Conservation (phyloP, 2,797 vertebrate genomes). For the Malacoraja senta region DNA sequence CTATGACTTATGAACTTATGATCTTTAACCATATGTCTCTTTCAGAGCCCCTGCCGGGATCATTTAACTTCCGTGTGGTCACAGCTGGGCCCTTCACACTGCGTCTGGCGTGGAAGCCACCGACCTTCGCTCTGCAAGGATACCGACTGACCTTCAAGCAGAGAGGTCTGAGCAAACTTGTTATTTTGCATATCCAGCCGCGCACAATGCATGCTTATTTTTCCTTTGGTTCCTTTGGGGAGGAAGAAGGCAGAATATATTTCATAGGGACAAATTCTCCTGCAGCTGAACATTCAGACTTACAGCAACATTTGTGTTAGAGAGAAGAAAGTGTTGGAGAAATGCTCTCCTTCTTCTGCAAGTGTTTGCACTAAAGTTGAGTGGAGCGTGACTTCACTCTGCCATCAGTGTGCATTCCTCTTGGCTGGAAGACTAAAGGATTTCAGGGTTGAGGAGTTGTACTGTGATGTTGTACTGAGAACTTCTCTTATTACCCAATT, state of each 20-base stretch:
- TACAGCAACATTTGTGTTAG: not conserved
- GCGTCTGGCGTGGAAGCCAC: conserved; percentile 65
- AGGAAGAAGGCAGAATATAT: not conserved
- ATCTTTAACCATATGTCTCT: conserved; percentile 11
- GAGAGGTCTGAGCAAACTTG: conserved; percentile 56
- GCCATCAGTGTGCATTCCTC: too few species aligned
- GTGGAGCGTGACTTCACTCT: not conserved
- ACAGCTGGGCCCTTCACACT: conserved; percentile 67
- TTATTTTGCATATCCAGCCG: not conserved
- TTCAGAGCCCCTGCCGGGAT: conserved; percentile 59
- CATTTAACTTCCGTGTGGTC: conserved; percentile 62
- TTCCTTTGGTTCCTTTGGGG: too few species aligned
- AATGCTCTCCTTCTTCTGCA: not conserved
- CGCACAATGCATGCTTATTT: not conserved
- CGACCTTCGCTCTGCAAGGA: conserved; percentile 58
- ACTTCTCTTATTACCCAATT: too few species aligned
- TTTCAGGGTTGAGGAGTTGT: not conserved
- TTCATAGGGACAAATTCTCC: not conserved
- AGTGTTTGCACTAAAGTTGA: too few species aligned
- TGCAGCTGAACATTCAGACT: not conserved
- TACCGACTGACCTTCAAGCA: conserved; percentile 70
- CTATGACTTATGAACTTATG: too few species aligned
- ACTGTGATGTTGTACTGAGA: too few species aligned
- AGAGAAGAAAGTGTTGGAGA: not conserved
- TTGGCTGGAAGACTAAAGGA: not conserved